Conservation (phyloP, 2,888 invertebrate species). For the Aphidoletes aphidimyza region DNA sequence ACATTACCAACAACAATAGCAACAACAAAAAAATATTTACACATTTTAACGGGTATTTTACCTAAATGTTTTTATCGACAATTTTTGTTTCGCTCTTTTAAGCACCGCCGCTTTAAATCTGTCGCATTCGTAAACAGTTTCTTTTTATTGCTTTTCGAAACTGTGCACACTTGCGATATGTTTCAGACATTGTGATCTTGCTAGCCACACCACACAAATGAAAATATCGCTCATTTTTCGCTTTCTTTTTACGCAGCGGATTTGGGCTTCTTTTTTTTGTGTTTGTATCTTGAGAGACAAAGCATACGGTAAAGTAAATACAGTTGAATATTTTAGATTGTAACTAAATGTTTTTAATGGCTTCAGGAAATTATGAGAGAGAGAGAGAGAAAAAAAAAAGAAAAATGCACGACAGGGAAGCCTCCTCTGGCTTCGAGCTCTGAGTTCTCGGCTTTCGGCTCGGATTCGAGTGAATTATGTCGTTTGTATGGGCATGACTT, state of each 20-base stretch:
- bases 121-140: conserved; percentile 55
- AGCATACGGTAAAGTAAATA: conserved; percentile 32
- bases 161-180: not conserved
- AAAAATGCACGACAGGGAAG: no score
- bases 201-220: not conserved
- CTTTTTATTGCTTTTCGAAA: conserved; percentile 56
- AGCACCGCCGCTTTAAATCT: conserved; percentile 33
- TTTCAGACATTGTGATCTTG: not conserved
- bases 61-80: conserved; percentile 56
- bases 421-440: no score
- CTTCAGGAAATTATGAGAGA: conserved; percentile 46
- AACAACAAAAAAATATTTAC: conserved; percentile 40
- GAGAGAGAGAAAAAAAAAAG: no score
- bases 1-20: no score
- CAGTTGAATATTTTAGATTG: conserved; percentile 27
- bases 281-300: no score
- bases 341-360: conserved; percentile 51
- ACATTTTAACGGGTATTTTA: conserved; percentile 56
- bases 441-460: no score
- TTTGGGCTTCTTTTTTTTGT: not conserved
- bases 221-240: conserved; percentile 8
- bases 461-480: conserved; percentile 33
- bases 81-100: conserved; percentile 46
- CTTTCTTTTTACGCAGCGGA: not conserved
- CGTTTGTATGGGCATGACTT: conserved; percentile 32